phyloP scores from a whole-genome alignment of 2,113 vertebrate species.

The Anhinga anhinga region DNA sequence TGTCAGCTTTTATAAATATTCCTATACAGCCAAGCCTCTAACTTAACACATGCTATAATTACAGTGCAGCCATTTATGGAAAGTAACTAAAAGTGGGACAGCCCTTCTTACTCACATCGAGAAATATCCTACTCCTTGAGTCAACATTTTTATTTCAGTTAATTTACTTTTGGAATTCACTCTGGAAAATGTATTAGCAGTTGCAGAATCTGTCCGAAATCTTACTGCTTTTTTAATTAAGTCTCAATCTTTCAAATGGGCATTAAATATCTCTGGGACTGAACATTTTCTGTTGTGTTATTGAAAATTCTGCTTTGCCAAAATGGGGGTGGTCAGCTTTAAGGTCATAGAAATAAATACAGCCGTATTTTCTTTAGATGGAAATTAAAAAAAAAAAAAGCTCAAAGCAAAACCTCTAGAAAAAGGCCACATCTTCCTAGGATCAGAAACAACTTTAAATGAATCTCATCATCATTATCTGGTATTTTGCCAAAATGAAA shows the following conservation, averaged over 20 bases:
- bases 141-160: conserved; percentile 54
- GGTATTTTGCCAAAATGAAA: background rate
- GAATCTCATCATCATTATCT: background rate
- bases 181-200: conserved; percentile 37
- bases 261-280: background rate
- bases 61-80: conserved; percentile 21
- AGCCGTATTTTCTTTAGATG: conserved; percentile 13
- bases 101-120: conserved; percentile 18
- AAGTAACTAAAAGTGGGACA: conserved; percentile 19
- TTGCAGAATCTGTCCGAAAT: conserved; percentile 25
- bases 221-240: conserved; percentile 18
- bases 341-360: background rate
- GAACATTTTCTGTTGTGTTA: background rate
- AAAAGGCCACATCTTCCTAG: background rate
- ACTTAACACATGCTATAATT: conserved; percentile 54
- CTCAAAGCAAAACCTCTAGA: background rate
- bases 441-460: background rate
- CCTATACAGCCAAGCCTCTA: conserved; percentile 34
- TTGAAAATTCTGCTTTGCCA: background rate
- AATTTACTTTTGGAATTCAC: conserved; percentile 52
- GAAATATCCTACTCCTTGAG: conserved; percentile 26
- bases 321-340: background rate
- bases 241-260: background rate
- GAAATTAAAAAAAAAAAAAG: background rate
- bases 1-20: conserved; percentile 54